A percentile compares a stretch with the other conserved stretches of the same genome.
Evolutionary conservation across 1,140 invertebrate species (phyloP).

Genomic region (Saxidomus purpurata): DNA sequence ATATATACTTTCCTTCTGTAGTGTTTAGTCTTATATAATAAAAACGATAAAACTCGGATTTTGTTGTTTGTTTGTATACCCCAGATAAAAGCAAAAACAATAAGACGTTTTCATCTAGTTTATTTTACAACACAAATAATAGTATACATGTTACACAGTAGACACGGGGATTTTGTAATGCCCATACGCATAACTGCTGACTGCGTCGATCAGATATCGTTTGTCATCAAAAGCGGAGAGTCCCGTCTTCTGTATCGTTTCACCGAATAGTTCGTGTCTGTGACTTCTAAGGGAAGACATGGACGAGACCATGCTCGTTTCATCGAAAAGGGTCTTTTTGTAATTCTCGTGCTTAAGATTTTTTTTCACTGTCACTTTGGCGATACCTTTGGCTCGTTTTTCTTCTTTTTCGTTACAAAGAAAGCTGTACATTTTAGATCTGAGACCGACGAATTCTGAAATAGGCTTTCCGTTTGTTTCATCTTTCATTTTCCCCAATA

Average conservation of each 20-base stretch:
- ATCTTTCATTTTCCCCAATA: constrained; percentile 88
- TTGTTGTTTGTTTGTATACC: too few species aligned
- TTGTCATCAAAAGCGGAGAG: constrained; percentile 47
- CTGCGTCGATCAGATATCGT: constrained; percentile 6
- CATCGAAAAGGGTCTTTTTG: constrained; percentile 39
- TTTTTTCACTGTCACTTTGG: constrained; percentile 43
- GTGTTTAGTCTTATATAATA: too few species aligned
- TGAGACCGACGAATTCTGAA: constrained; percentile 70
- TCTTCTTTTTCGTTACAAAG: constrained; percentile 77
- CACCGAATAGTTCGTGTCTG: constrained; percentile 23
- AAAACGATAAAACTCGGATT: too few species aligned
- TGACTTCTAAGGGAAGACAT: constrained; percentile 41
- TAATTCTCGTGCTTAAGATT: constrained; percentile 15
- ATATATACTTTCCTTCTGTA: not conserved
- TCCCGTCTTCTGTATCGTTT: constrained; percentile 23
- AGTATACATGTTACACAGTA: not conserved
- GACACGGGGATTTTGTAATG: constrained; percentile 40
- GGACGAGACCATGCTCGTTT: constrained; percentile 36
- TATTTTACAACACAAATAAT: not conserved
- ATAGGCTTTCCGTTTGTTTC: constrained; percentile 82
- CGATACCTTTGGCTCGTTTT: constrained; percentile 70
- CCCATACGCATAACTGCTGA: constrained; percentile 32
- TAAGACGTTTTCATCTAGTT: too few species aligned
- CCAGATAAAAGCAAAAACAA: too few species aligned
- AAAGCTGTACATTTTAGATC: constrained; percentile 85